Base-by-base conservation (phyloP, 2,113 vertebrate genomes). In the Trachemys scripta region DNA sequence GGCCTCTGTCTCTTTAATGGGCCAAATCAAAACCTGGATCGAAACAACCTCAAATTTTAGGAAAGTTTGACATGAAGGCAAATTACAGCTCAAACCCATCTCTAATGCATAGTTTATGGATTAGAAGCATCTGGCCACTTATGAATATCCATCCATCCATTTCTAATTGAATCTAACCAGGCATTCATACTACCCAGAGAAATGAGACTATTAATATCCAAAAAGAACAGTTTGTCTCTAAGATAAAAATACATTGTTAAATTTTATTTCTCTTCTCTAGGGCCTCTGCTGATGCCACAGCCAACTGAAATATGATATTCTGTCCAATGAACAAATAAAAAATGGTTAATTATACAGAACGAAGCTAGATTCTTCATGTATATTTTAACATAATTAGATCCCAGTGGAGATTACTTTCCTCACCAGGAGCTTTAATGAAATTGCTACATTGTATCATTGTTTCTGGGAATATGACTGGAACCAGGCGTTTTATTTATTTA, bases 371-470 rank as follows among this genome's bases (percentile, higher is more conserved):
- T 90, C 35, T 62, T 85, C 2, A 4, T 47, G n/a, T 3, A 2
- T 42, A 50, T 85, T 88, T 95, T 91, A 47, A 82, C 1, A 79
- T 45, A 81, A 88, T 85, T 72, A 88, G 8, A 80, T 56, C 42
- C 35, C 49, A 88, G 31, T 50, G 57, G 47, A 96, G 8, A n/a
- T 75, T 84, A 53, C 1, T 54, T 12, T 79, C 2, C 0, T 85
- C 45, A 65, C 82, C 29, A 49, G 38, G 1, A n/a, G 82, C 59
- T 47, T 80, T 69, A 79, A 6, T 82, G 25, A 10, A 89, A 93
- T 22, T 14, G 7, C 4, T 82, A 31, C 72, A 53, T 50, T n/a
- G 8, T 54, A 87, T 29, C 0, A 3, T 8, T 0, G 0, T 80
- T 78, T 90, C n/a, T 56, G 79, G 51, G 65, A 65, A 72, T 72